Evolutionary conservation across 2,888 invertebrate genomes (phyloP).

Genomic region (Scaptomyza caliginosa): DNA sequence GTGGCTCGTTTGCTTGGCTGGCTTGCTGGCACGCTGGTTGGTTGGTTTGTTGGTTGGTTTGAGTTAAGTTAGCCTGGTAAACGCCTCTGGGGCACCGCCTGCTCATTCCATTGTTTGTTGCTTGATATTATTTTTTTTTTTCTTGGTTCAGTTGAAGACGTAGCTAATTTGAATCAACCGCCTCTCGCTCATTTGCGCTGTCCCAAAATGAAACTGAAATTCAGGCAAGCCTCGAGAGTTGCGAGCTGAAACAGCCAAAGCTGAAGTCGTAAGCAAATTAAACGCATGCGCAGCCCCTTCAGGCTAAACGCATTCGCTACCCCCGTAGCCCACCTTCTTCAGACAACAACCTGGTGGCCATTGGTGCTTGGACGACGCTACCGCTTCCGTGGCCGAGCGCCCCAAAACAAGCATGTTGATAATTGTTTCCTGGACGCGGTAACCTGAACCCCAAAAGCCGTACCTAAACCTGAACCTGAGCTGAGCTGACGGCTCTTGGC

Average conservation of each 20-base stretch:
- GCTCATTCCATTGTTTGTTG: slow-evolving; percentile 78
- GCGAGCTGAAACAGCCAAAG: neutral
- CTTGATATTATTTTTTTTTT: slow-evolving; percentile 61
- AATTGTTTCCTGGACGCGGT: slow-evolving; percentile 77
- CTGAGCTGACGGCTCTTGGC: slow-evolving; percentile 37
- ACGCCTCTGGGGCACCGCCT: slow-evolving; percentile 75
- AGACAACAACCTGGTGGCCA: slow-evolving; percentile 49
- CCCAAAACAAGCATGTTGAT: slow-evolving; percentile 73
- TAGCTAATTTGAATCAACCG: slow-evolving; percentile 80
- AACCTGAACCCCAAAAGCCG: slow-evolving; percentile 52
- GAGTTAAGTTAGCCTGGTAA: slow-evolving; percentile 62
- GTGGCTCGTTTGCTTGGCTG: slow-evolving; percentile 57
- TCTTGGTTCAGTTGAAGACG: slow-evolving; percentile 57
- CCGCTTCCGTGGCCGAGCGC: slow-evolving; percentile 67
- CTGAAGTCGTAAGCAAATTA: slow-evolving; percentile 59
- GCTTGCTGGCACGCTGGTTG: slow-evolving; percentile 28
- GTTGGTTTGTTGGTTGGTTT: slow-evolving; percentile 31
- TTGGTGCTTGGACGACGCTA: slow-evolving; percentile 24
- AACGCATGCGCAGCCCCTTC: slow-evolving; percentile 72
- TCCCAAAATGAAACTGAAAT: slow-evolving; percentile 71
- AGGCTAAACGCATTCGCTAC: slow-evolving; percentile 55
- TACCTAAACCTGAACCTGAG: slow-evolving; percentile 52
- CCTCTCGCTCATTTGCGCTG: slow-evolving; percentile 80
- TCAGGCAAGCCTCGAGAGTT: slow-evolving; percentile 34
- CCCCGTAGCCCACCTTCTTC: neutral